Conservation (phyloP, 2,113 vertebrate genomes). For the Lophura nycthemera region DNA sequence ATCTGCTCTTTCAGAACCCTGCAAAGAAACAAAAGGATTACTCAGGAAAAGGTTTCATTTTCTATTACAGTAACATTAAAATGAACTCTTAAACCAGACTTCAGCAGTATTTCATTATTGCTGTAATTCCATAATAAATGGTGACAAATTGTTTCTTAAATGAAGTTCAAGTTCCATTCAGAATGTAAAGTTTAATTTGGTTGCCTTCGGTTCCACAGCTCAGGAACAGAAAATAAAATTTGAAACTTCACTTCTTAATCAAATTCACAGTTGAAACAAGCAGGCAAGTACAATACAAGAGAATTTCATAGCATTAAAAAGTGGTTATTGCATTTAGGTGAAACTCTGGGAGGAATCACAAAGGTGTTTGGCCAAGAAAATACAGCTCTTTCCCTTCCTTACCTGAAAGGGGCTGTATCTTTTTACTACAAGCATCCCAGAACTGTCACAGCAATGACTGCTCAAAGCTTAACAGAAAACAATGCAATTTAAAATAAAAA, state of each 20-base stretch:
- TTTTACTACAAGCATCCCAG: neutral
- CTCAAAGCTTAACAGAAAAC: neutral
- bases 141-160: neutral
- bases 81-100: neutral
- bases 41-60: neutral
- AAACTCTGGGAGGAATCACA: neutral
- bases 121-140: neutral
- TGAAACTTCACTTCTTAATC: neutral
- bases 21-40: slow-evolving; percentile 30
- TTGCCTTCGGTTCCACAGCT: neutral
- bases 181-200: neutral
- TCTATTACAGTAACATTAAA: neutral
- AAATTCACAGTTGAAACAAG: neutral
- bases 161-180: neutral
- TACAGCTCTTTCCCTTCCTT: neutral
- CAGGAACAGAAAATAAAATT: neutral
- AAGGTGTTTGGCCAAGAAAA: neutral
- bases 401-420: neutral
- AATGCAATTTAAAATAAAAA: neutral
- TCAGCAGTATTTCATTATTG: neutral
- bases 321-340: neutral
- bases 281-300: neutral
- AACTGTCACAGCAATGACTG: neutral
- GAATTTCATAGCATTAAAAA: neutral
- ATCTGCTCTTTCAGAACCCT: slow-evolving; percentile 86